A percentile compares a stretch with the other conserved stretches of the same genome.
phyloP scores from a whole-genome alignment of 2,888 invertebrate genomes.

The Flexamia atlantica region DNA sequence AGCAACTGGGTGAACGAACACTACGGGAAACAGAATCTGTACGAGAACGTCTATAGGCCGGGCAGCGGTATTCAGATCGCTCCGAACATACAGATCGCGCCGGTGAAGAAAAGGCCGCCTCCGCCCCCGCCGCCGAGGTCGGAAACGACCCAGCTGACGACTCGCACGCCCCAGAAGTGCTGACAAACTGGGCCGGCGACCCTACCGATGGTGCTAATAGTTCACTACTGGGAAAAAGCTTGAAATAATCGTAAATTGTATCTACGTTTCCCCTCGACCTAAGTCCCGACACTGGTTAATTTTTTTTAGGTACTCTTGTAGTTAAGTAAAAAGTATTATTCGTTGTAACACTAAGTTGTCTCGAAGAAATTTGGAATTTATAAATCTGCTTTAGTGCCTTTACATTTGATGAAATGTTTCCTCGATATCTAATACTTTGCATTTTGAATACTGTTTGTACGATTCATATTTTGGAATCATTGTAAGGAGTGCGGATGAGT shows the following conservation, averaged over 20 bases:
- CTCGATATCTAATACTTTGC: conserved; percentile 13
- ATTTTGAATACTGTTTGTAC: conserved; percentile 12
- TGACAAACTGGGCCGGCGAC: conserved; percentile 40
- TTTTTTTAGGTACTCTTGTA: conserved; percentile 13
- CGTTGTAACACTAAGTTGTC: background rate
- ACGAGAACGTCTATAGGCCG: conserved; percentile 82
- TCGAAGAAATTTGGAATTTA: conserved; percentile 7
- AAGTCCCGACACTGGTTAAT: background rate
- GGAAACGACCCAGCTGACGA: conserved; percentile 90
- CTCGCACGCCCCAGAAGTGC: conserved; percentile 68
- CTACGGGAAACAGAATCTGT: conserved; percentile 85
- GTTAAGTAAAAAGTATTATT: background rate
- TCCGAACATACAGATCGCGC: conserved; percentile 54
- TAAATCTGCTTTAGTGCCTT: conserved; percentile 37
- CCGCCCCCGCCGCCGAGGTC: conserved; percentile 95
- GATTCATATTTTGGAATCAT: background rate
- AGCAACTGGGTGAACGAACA: conserved; percentile 95
- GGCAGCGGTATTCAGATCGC: background rate
- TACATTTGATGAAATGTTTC: conserved; percentile 16
- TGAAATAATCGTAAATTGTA: conserved; percentile 12
- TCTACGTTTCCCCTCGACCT: background rate
- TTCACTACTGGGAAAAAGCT: conserved; percentile 39
- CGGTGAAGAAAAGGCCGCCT: conserved; percentile 85
- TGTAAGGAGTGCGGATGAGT: background rate
- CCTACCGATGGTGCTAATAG: conserved; percentile 39